Conservation (phyloP, 2,797 vertebrate species). For the Natrix natrix region DNA sequence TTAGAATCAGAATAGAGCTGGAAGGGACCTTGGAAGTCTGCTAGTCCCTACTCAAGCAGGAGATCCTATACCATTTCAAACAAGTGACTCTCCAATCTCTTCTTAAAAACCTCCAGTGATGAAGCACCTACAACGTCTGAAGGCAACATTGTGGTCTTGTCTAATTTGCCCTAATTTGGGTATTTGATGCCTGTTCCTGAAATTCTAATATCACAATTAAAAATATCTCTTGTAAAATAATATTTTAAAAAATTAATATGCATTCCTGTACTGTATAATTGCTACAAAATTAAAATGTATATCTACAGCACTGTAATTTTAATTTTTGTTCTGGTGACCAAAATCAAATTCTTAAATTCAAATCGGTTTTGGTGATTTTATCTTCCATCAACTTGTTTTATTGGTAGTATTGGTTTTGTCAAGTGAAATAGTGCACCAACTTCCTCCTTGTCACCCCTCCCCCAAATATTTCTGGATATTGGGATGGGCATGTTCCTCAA, state of each 20-base stretch:
- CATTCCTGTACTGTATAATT: neutral
- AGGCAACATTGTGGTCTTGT: constrained; percentile 6
- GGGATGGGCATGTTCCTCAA: neutral
- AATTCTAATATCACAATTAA: neutral
- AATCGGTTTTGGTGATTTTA: neutral
- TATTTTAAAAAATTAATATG: neutral
- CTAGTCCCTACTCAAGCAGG: neutral
- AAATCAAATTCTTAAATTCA: neutral
- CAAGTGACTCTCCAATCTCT: neutral
- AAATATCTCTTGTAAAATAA: neutral
- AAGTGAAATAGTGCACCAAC: neutral
- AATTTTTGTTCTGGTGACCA: neutral
- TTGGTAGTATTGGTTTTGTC: neutral
- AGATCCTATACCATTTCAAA: neutral
- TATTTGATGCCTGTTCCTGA: neutral
- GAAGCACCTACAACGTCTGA: neutral
- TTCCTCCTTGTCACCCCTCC: neutral
- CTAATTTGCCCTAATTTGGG: neutral
- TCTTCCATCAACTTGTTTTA: neutral
- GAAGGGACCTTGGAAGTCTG: neutral
- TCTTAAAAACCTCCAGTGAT: neutral
- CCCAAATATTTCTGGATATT: neutral
- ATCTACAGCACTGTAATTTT: neutral
- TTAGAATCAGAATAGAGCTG: neutral
- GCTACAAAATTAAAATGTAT: neutral